Evolutionary conservation across 2,113 vertebrate genomes (phyloP).

Genomic region (Sinocyclocheilus maitianheensis): DNA sequence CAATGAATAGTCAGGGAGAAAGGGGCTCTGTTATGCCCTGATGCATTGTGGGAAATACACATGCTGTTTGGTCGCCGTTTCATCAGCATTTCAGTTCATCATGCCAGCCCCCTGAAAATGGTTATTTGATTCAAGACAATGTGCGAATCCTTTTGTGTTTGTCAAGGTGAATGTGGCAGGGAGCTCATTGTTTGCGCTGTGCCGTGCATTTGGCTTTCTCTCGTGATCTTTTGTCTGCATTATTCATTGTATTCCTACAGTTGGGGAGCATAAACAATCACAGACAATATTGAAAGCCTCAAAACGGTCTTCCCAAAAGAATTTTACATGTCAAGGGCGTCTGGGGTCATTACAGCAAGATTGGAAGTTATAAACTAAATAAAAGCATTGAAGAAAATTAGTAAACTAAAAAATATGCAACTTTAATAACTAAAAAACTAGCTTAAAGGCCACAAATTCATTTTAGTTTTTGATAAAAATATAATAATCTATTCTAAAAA

Average conservation of each 20-base stretch:
- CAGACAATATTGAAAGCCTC: not conserved
- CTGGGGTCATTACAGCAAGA: not conserved
- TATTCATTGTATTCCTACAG: slow-evolving; percentile 3
- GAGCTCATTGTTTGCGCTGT: slow-evolving; percentile 9
- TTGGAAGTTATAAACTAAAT: too few species aligned
- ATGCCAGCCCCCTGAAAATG: slow-evolving; percentile 5
- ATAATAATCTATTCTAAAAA: too few species aligned
- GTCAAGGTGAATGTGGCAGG: slow-evolving; percentile 12
- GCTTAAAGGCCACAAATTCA: too few species aligned
- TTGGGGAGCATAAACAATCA: not conserved
- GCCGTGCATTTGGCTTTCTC: slow-evolving; percentile 12
- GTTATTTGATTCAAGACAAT: slow-evolving; percentile 24
- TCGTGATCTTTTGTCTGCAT: slow-evolving; percentile 7
- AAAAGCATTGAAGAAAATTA: too few species aligned
- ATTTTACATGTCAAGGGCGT: not conserved
- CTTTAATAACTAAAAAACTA: too few species aligned
- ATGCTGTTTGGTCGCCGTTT: not conserved
- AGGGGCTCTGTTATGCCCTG: not conserved
- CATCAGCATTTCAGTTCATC: not conserved
- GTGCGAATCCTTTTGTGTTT: slow-evolving; percentile 31
- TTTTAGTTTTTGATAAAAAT: too few species aligned
- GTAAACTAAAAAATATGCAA: too few species aligned
- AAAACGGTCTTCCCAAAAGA: not conserved
- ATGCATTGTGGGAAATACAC: not conserved
- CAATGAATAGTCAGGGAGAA: not conserved